These are phyloP conservation scores for Typhlichthys eigenmanni DNA, from an alignment of 2,797 vertebrate genomes.

Conservation along the genomic window DNA sequence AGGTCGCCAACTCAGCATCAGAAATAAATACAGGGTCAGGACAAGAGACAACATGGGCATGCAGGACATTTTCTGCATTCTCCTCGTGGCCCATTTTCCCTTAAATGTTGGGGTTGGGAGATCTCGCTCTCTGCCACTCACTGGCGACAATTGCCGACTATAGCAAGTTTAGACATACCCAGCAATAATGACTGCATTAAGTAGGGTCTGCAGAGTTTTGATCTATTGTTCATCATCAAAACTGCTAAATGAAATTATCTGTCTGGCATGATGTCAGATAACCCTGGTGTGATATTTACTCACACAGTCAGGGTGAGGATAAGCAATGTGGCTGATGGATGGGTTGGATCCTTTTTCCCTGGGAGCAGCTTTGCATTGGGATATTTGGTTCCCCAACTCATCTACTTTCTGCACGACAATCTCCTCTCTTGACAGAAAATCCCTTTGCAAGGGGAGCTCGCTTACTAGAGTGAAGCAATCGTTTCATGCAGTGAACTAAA, in stretches of 20 bases:
- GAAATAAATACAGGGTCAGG: too few species aligned
- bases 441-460: slow-evolving; percentile 44
- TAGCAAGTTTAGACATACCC: too few species aligned
- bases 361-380: slow-evolving; percentile 61
- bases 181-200: too few species aligned
- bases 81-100: too few species aligned
- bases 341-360: slow-evolving; percentile 47
- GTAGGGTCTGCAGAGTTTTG: too few species aligned
- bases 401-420: slow-evolving; percentile 54
- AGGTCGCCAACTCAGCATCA: too few species aligned
- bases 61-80: too few species aligned
- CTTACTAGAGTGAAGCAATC: slow-evolving; percentile 55
- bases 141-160: too few species aligned
- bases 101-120: too few species aligned
- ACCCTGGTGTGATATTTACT: slow-evolving; percentile 20
- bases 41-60: too few species aligned
- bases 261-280: neutral
- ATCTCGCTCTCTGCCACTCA: too few species aligned
- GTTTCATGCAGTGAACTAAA: slow-evolving; percentile 27
- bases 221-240: neutral
- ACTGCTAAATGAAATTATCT: neutral
- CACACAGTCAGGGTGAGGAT: slow-evolving; percentile 16
- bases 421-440: slow-evolving; percentile 39
- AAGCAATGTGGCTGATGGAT: slow-evolving; percentile 51
- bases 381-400: slow-evolving; percentile 62